These are phyloP conservation scores for Aphidius gifuensis DNA, from an alignment of 1,140 invertebrate species.

Conservation along the genomic window DNA sequence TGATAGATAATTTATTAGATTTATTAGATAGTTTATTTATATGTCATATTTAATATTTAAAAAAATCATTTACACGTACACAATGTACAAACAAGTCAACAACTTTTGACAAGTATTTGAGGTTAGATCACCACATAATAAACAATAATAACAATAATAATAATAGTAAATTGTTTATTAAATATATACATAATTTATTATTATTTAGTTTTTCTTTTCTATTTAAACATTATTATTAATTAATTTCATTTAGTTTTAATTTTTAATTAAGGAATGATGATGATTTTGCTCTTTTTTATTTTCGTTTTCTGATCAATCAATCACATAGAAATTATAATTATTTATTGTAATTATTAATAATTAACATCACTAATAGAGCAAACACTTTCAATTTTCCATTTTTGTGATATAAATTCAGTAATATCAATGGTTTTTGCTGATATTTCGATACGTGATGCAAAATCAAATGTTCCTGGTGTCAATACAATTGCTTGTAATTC, in stretches of 20 bases:
- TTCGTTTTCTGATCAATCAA: not conserved
- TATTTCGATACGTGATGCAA: conserved; percentile 49
- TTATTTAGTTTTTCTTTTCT: too few relatives aligned
- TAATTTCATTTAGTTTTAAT: conserved; percentile 25
- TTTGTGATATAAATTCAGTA: conserved; percentile 46
- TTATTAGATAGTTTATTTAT: too few relatives aligned
- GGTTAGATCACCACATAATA: too few relatives aligned
- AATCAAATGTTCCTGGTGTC: conserved; percentile 49
- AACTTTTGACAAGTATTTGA: too few relatives aligned
- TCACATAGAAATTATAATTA: conserved; percentile 3
- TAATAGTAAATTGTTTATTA: not conserved
- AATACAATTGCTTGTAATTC: conserved; percentile 45
- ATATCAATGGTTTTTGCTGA: conserved; percentile 43
- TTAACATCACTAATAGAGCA: conserved; percentile 43
- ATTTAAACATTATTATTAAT: too few relatives aligned
- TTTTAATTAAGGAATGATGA: conserved; percentile 27
- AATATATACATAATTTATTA: not conserved
- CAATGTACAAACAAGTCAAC: not conserved
- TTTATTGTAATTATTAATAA: conserved; percentile 15
- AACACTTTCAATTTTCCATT: conserved; percentile 49
- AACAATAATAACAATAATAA: too few relatives aligned
- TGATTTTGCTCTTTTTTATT: conserved; percentile 27
- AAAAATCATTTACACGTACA: not conserved
- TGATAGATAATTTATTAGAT: too few relatives aligned
- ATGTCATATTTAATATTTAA: too few relatives aligned